Conservation (phyloP, 2,113 vertebrate genomes). For the Pleuronectes platessa region DNA sequence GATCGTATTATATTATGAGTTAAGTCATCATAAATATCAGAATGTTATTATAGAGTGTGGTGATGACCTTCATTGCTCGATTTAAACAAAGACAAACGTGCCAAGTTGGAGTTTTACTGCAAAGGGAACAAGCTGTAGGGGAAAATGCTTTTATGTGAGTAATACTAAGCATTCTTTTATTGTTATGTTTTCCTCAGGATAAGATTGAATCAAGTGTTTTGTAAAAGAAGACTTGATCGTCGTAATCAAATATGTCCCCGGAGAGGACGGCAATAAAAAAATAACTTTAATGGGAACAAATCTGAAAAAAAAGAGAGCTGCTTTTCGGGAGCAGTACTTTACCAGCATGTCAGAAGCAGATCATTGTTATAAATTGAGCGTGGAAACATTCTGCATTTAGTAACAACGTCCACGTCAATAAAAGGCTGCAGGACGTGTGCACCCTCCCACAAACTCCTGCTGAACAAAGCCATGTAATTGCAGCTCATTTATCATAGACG, state of each 20-base stretch:
- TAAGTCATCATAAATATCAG: constrained; percentile 19
- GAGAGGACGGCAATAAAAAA: not conserved
- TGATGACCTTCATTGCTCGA: constrained; percentile 17
- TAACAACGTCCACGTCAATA: constrained; percentile 12
- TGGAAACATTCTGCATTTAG: constrained; percentile 13
- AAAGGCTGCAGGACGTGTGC: constrained; percentile 2
- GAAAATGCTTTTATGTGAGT: not conserved
- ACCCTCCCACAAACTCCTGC: constrained; percentile 10
- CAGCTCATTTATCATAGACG: constrained; percentile 13
- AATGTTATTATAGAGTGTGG: constrained; percentile 1
- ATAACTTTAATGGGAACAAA: not conserved
- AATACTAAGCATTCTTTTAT: not conserved
- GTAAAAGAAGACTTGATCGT: not conserved
- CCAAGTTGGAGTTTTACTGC: not conserved
- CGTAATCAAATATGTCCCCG: too few species aligned
- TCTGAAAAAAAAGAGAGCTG: not conserved
- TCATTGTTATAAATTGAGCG: constrained; percentile 6
- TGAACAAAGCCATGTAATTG: constrained; percentile 24
- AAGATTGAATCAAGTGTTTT: not conserved
- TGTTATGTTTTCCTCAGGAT: not conserved
- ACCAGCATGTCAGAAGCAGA: constrained; percentile 17
- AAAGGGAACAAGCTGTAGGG: not conserved
- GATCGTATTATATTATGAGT: not conserved
- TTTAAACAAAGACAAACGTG: constrained; percentile 20
- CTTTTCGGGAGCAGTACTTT: not conserved